Percentiles rank a stretch among this genome's conserved stretches.
phyloP scores from a whole-genome alignment of 2,797 vertebrate genomes.

The Protonibea diacanthus region DNA sequence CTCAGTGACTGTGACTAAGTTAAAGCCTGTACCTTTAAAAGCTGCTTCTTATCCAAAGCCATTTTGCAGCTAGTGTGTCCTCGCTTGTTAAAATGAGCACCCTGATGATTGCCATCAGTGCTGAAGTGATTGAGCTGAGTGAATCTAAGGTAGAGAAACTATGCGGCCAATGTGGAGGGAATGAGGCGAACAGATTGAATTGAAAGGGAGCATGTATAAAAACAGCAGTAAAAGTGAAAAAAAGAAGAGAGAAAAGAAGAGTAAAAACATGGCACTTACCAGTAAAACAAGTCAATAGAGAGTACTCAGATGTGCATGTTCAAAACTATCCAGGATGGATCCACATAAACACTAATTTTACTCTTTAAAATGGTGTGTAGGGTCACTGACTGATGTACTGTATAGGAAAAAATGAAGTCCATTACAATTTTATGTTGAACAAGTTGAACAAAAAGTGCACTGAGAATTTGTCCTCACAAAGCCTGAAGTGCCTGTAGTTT shows the following conservation, averaged over 20 bases:
- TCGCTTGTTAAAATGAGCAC: conserved; percentile 79
- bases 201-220: conserved; percentile 65
- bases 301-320: conserved; percentile 34
- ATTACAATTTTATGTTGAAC: background rate
- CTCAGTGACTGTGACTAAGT: conserved; percentile 51
- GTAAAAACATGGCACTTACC: background rate
- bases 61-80: conserved; percentile 67
- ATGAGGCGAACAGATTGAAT: conserved; percentile 76
- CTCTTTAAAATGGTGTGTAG: conserved; percentile 6
- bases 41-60: conserved; percentile 61
- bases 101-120: conserved; percentile 80
- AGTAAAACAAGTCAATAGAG: conserved; percentile 24
- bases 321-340: conserved; percentile 15
- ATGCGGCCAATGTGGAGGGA: conserved; percentile 62
- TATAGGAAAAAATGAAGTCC: background rate
- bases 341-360: conserved; percentile 17
- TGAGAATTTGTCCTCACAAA: background rate
- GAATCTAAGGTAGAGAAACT: conserved; percentile 73
- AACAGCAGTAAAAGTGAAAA: conserved; percentile 57
- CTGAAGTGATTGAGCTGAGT: conserved; percentile 78
- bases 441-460: background rate
- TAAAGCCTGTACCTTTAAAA: conserved; percentile 61
- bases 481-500: too few species aligned
- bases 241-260: conserved; percentile 11
- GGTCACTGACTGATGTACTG: conserved; percentile 14